Evolutionary conservation across 1,140 invertebrate species (phyloP).

Genomic region (Drosophila kanapiae): DNA sequence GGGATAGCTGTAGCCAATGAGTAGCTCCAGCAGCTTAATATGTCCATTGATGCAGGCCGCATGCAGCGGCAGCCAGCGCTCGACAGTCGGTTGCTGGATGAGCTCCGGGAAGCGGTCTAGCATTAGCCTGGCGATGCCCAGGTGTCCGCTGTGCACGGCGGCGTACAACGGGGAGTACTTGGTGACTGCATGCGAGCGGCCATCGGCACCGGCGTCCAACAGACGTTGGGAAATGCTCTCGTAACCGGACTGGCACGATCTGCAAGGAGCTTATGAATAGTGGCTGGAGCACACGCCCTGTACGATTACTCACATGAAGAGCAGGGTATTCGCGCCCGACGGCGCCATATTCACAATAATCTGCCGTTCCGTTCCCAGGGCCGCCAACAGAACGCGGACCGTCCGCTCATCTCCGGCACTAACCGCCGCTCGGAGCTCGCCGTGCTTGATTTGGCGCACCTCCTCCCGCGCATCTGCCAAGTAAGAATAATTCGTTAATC

Average conservation of each 20-base stretch:
- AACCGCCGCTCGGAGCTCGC: slow-evolving; percentile 90
- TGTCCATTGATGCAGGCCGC: slow-evolving; percentile 96
- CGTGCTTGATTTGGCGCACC: slow-evolving; percentile 89
- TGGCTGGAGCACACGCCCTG: not conserved
- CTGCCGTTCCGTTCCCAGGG: slow-evolving; percentile 88
- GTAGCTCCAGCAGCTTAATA: slow-evolving; percentile 89
- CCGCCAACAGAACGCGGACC: slow-evolving; percentile 88
- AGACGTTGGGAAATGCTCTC: slow-evolving; percentile 92
- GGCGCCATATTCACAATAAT: slow-evolving; percentile 94
- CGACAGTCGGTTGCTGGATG: slow-evolving; percentile 91
- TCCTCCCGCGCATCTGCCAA: slow-evolving; percentile 90
- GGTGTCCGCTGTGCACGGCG: slow-evolving; percentile 94
- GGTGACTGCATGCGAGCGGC: slow-evolving; percentile 94
- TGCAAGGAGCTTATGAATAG: slow-evolving; percentile 62
- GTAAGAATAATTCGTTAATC: not conserved
- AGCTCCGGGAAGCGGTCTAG: slow-evolving; percentile 90
- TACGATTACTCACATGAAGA: slow-evolving; percentile 90
- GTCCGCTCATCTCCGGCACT: slow-evolving; percentile 88
- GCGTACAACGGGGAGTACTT: slow-evolving; percentile 97
- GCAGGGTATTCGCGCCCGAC: slow-evolving; percentile 93
- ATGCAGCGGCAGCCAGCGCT: slow-evolving; percentile 96
- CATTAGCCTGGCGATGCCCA: slow-evolving; percentile 92
- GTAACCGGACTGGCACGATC: slow-evolving; percentile 93
- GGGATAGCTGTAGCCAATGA: slow-evolving; percentile 94
- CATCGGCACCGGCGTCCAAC: slow-evolving; percentile 93